Conservation (phyloP, 2,797 vertebrate genomes). For the Gorsachius magnificus region DNA sequence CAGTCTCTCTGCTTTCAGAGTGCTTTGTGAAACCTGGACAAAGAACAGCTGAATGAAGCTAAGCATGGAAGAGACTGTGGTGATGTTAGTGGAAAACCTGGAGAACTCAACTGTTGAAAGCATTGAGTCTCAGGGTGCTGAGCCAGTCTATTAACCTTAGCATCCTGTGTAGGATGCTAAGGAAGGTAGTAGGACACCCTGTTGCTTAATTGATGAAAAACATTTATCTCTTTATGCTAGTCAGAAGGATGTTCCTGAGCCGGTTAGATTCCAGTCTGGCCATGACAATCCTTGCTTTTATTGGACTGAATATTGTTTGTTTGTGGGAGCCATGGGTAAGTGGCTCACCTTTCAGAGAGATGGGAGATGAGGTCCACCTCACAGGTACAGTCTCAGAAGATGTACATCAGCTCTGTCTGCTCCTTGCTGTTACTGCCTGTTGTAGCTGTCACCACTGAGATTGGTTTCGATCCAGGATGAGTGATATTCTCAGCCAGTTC, state of each 20-base stretch:
- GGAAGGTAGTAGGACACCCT: neutral
- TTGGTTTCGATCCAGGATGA: slow-evolving; percentile 34
- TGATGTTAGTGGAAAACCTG: neutral
- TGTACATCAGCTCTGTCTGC: neutral
- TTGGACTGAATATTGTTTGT: neutral
- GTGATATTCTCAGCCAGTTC: slow-evolving; percentile 26
- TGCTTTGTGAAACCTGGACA: neutral
- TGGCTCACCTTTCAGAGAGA: neutral
- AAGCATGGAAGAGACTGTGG: neutral
- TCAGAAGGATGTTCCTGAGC: neutral
- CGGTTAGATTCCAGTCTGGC: neutral
- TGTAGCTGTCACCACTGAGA: slow-evolving; percentile 15
- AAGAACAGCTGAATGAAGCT: neutral
- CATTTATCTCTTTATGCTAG: neutral
- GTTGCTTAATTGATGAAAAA: neutral
- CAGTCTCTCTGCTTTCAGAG: neutral
- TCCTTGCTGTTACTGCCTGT: neutral
- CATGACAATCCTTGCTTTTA: neutral
- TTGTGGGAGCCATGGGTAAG: neutral
- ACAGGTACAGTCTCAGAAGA: neutral
- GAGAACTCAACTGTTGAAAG: neutral
- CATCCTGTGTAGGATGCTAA: neutral
- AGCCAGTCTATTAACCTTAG: neutral
- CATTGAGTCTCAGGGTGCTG: neutral
- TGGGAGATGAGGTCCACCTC: neutral